Evolutionary conservation across 1,140 invertebrate species (phyloP), one percentile per base, ranked within the genome.

Genomic region (Microplitis demolitor): DNA sequence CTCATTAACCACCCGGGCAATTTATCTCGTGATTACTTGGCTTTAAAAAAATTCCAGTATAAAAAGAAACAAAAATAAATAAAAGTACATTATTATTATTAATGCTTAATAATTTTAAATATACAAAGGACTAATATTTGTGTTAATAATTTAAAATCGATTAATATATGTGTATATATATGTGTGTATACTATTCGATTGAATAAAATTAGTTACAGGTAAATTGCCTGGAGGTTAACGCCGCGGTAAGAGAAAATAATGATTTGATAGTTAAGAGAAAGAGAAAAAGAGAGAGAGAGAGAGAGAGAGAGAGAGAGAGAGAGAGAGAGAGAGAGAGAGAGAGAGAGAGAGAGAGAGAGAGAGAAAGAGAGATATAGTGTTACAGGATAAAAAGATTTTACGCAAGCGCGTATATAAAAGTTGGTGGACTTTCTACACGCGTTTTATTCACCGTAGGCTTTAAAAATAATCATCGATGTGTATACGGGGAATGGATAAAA

Each of bases 401-500:
- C 69, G 69, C 69, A 71, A 71, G 66, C 72, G 50, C 72, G 66
- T 69, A 66, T 37, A 11, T 45, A 45, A 45, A 45, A 45, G 39
- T 45, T 45, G 39, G 39, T 45, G 62, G 67, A 70, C 73, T 74
- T 75, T 75, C 73, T 75, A 75, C 69, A 61, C 67, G 67, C 50
- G 51, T 60, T 9, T 45, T 45, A 45, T 45, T 11, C 39, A 11
- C 37, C 9, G 16, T 31, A 37, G 70, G 51, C 37, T 66, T 72
- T 45, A 45, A 64, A 66, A 69, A 62, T 56, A 61, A 71, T 68
- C 58, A 60, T 35, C 64, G 66, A 58, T 34, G 67, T 56, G 54
- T 69, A 56, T 61, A 24, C 56, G 69, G 61, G 66, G 66, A 75
- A 74, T 51, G 77, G 71, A 78, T 79, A 78, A 81, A 79, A 80